A percentile compares a stretch with the other conserved stretches of the same genome.
phyloP scores from a whole-genome alignment of 2,113 vertebrate species.

The Chamaetylas fuelleborni region DNA sequence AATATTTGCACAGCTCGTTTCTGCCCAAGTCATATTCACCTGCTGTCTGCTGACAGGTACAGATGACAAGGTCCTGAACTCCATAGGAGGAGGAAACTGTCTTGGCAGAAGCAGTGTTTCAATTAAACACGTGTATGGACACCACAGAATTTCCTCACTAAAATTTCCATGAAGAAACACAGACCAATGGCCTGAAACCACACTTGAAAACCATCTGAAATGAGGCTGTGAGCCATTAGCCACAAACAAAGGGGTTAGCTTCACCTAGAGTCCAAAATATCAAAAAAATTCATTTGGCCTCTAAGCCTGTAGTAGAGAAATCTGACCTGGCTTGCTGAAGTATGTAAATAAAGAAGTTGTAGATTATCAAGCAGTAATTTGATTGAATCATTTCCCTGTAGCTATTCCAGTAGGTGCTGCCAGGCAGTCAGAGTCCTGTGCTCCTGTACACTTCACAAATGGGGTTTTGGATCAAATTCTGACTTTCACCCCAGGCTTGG shows the following conservation, averaged over 20 bases:
- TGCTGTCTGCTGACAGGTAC: neutral
- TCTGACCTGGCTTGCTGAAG: neutral
- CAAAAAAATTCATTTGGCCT: neutral
- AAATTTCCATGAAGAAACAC: neutral
- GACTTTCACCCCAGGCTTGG: neutral
- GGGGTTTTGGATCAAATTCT: neutral
- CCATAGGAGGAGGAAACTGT: neutral
- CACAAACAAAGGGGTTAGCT: neutral
- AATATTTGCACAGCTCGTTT: neutral
- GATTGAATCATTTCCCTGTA: neutral
- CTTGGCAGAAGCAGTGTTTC: neutral
- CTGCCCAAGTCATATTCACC: neutral
- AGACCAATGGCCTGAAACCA: neutral
- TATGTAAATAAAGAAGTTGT: neutral
- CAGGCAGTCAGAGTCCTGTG: neutral
- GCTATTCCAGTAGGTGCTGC: neutral
- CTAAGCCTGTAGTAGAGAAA: neutral
- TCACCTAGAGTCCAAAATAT: neutral
- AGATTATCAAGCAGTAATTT: neutral
- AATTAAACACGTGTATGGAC: neutral
- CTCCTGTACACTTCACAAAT: neutral
- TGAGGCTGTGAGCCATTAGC: neutral
- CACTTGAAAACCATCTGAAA: neutral
- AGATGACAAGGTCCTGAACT: neutral
- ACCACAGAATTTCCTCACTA: neutral